Conservation (phyloP, 2,888 invertebrate species). For the Drosophila macrospina region DNA sequence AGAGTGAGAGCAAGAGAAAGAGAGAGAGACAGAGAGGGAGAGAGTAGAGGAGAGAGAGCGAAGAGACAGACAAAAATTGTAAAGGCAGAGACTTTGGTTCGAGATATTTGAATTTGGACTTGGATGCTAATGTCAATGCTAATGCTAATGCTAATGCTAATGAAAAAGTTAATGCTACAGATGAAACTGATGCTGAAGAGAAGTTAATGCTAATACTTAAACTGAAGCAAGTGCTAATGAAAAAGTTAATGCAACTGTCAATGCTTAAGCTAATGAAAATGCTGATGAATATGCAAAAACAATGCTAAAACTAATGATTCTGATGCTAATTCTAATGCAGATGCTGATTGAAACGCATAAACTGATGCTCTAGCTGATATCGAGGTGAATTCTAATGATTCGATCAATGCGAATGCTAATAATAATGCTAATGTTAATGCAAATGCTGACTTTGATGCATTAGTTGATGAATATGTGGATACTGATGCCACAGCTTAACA, state of each 20-base stretch:
- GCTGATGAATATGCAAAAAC: no score
- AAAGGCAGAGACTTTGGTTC: slow-evolving; percentile 33
- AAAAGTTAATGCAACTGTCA: not conserved
- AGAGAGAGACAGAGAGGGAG: slow-evolving; percentile 2
- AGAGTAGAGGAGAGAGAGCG: slow-evolving; percentile 20
- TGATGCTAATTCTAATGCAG: not conserved
- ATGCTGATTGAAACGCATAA: not conserved
- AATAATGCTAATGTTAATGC: not conserved
- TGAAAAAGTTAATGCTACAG: not conserved
- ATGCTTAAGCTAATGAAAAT: not conserved
- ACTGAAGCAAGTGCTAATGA: not conserved
- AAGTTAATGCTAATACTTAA: no score
- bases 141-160: slow-evolving; percentile 1
- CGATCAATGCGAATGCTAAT: not conserved
- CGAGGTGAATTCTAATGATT: not conserved
- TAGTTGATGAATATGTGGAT: not conserved
- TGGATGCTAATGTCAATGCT: not conserved
- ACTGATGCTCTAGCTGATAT: not conserved
- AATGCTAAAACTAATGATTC: not conserved
- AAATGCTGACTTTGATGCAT: not conserved
- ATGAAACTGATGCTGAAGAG: no score
- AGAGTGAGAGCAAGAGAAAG: not conserved
- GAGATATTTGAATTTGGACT: slow-evolving; percentile 9
- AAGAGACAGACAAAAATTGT: slow-evolving; percentile 64
- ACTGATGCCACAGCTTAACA: not conserved